Evolutionary conservation across 92 coral and sea anemone genomes (phyloP).

Genomic region (Porites rus): DNA sequence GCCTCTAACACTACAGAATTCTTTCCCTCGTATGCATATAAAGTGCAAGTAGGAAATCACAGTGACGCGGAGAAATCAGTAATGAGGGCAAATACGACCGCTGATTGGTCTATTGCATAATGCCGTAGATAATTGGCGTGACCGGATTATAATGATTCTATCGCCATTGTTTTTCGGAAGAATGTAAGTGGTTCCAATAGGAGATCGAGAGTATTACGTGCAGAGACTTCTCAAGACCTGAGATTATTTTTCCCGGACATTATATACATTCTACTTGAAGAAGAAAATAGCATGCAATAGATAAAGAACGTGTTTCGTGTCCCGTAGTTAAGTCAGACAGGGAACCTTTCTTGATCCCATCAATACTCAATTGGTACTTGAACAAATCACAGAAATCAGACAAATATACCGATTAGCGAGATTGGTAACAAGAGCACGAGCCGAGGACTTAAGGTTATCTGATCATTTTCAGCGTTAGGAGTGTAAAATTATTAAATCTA

Average conservation of each 20-base stretch:
- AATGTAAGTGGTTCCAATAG: constrained; percentile 12
- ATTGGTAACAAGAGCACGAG: not conserved
- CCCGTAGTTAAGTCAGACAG: not conserved
- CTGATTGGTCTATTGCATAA: constrained; percentile 27
- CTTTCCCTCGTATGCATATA: constrained; percentile 15
- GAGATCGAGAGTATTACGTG: not conserved
- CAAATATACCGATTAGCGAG: not conserved
- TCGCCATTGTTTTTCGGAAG: constrained; percentile 25
- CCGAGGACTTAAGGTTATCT: not conserved
- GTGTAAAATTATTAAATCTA: not conserved
- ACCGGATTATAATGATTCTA: constrained; percentile 19
- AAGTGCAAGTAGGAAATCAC: constrained; percentile 36
- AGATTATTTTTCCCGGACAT: not conserved
- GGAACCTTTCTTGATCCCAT: not conserved
- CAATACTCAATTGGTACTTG: not conserved
- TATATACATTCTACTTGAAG: not conserved
- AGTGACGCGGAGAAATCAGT: constrained; percentile 50
- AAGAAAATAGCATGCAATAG: not conserved
- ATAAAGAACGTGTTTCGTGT: not conserved
- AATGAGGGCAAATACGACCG: constrained; percentile 18
- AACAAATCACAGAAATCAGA: not conserved
- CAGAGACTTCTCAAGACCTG: not conserved
- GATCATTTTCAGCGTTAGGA: not conserved
- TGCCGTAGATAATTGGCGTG: constrained; percentile 48
- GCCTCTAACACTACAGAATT: not conserved